phyloP scores from a whole-genome alignment of 2,797 vertebrate species.

The Melanotaenia nigrans region DNA sequence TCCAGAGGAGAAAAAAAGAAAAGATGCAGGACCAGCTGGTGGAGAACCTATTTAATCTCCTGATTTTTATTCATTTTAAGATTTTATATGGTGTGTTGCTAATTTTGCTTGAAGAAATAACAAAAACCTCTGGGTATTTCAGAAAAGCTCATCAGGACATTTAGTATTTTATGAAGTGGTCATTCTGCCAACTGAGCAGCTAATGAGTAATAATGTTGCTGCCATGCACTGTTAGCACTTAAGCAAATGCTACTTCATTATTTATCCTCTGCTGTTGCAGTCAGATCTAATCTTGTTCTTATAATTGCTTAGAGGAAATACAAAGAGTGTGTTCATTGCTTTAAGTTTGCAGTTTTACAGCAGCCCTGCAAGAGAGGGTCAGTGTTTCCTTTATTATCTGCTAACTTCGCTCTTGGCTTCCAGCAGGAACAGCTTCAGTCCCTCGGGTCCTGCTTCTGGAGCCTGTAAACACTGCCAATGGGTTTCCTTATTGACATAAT shows the following conservation, averaged over 20 bases:
- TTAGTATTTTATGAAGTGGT: slow-evolving; percentile 16
- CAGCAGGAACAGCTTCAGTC: slow-evolving; percentile 30
- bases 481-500: slow-evolving; percentile 75
- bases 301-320: slow-evolving; percentile 56
- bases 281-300: slow-evolving; percentile 53
- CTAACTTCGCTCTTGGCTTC: slow-evolving; percentile 69
- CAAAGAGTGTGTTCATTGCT: slow-evolving; percentile 26
- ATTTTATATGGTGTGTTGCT: slow-evolving; percentile 9
- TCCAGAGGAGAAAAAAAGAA: neutral
- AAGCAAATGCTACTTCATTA: slow-evolving; percentile 52
- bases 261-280: slow-evolving; percentile 44
- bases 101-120: slow-evolving; percentile 23
- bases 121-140: slow-evolving; percentile 18
- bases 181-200: slow-evolving; percentile 35
- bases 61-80: slow-evolving; percentile 8
- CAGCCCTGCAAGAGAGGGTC: slow-evolving; percentile 54
- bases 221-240: slow-evolving; percentile 50
- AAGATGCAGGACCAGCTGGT: neutral
- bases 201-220: slow-evolving; percentile 51
- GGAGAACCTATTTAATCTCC: slow-evolving; percentile 19
- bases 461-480: slow-evolving; percentile 59
- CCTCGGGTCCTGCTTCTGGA: slow-evolving; percentile 46
- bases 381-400: slow-evolving; percentile 68
- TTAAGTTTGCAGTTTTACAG: slow-evolving; percentile 38
- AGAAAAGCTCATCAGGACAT: slow-evolving; percentile 18